Base-by-base conservation (phyloP, 2,113 vertebrate genomes). In the Python bivittatus region DNA sequence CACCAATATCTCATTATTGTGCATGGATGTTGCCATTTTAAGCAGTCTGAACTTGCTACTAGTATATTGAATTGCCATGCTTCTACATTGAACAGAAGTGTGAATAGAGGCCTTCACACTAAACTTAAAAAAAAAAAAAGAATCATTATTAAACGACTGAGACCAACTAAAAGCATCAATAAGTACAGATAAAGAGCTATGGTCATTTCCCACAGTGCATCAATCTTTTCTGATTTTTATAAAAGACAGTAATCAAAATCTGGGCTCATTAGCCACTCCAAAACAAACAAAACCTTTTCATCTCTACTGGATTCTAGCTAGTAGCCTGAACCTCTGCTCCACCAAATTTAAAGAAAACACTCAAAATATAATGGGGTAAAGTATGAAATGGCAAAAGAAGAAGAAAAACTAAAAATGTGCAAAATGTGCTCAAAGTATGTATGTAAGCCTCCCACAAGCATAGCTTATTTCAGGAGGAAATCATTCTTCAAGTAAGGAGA, bases 231-330 rank as follows among this genome's bases (percentile, higher is more conserved):
- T 64, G 9, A 44, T 20, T 92, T 88, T 79, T 68, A 57, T 56
- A 83, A 94, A 94, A 92, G 58, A 57, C 12, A 4, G 84, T 93
- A 54, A 9, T 56, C 88, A 95, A 95, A 96, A 97, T 90, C 85
- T 68, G n/a, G 86, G 91, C 94, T 91, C 52, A 95, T 96, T 92
- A 96, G 88, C 86, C 90, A 64, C 48, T 92, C 88, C 92, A 86
- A 96, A 97, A 92, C 93, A 91, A 85, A 64, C 23, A 85, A 85
- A 52, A 90, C 83, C 91, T 96, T 96, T 97, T 97, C 94, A 94
- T 96, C 94, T 96, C 93, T 15, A 91, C 29, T 93, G 94, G 92
- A 96, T 96, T 88, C 87, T 95, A 94, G 94, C 92, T 92, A 58
- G 22, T 6, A 1, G 72, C 44, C 57, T 90, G 11, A 92, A 93